phyloP scores from a whole-genome alignment of 2,113 vertebrate genomes.

The Alaudala cheleensis region DNA sequence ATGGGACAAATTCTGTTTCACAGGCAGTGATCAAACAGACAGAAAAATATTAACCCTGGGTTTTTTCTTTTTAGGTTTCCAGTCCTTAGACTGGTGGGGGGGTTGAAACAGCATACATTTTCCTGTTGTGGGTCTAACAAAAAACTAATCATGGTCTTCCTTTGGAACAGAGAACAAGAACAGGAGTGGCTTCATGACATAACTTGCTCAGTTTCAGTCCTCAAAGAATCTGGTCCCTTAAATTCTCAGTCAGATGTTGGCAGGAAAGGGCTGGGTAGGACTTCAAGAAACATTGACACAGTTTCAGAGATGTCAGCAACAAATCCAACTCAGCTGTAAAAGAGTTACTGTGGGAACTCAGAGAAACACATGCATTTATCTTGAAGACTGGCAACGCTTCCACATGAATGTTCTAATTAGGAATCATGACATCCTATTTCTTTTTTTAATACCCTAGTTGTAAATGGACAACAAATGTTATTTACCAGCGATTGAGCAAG shows the following conservation, averaged over 20 bases:
- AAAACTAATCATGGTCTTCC: background rate
- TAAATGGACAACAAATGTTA: slow-evolving; percentile 50
- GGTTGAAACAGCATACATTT: background rate
- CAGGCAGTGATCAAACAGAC: background rate
- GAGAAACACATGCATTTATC: background rate
- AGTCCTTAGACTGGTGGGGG: background rate
- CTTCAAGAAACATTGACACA: background rate
- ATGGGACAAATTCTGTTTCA: background rate
- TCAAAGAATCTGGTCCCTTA: slow-evolving; percentile 20
- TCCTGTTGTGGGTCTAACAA: background rate
- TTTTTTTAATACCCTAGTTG: background rate
- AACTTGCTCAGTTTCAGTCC: slow-evolving; percentile 9
- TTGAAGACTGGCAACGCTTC: background rate
- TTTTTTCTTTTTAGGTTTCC: background rate
- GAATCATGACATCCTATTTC: background rate
- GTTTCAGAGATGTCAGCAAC: background rate
- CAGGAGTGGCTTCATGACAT: background rate
- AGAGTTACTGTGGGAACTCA: background rate
- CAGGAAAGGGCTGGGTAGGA: background rate
- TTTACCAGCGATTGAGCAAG: background rate
- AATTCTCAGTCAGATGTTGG: background rate
- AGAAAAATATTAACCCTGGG: background rate
- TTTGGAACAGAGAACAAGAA: slow-evolving; percentile 3
- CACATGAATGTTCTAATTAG: background rate
- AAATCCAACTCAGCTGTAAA: background rate